Percentiles rank a stretch among this genome's conserved stretches.
Conservation (phyloP, 2,888 invertebrate species). For the Clunio marinus region DNA sequence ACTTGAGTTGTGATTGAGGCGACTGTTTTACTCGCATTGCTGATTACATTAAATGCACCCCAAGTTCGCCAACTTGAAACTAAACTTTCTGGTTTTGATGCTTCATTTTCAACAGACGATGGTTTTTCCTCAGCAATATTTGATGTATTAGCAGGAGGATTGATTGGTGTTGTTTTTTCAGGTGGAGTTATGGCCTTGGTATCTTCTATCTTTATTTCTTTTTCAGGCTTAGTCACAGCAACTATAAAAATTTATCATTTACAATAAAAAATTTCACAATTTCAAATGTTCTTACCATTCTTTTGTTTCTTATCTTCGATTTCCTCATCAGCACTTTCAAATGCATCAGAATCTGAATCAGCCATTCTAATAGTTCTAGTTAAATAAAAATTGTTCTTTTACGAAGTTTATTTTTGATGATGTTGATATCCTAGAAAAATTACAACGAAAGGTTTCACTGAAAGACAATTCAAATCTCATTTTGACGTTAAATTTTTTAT, state of each 20-base stretch:
- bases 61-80: conserved; percentile 68
- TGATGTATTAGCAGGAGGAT: no score
- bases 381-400: background rate
- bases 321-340: conserved; percentile 74
- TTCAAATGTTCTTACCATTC: background rate
- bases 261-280: background rate
- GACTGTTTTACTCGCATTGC: conserved; percentile 71
- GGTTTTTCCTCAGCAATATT: no score
- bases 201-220: background rate
- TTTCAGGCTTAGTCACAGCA: no score
- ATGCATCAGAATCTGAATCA: conserved; percentile 70
- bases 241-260: background rate
- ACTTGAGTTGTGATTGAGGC: conserved; percentile 75
- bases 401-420: background rate
- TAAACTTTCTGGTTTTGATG: conserved; percentile 46
- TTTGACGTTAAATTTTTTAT: background rate
- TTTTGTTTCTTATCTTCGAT: conserved; percentile 45
- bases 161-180: conserved; percentile 40
- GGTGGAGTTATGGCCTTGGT: background rate
- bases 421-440: background rate
- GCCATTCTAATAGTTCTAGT: conserved; percentile 53
- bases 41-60: conserved; percentile 68
- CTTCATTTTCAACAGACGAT: conserved; percentile 43
- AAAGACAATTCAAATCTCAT: background rate
- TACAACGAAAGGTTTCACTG: background rate